Evolutionary conservation across 2,888 invertebrate species (phyloP), one percentile per base, ranked within the genome.

Genomic region (Dastarcus helophoroides): DNA sequence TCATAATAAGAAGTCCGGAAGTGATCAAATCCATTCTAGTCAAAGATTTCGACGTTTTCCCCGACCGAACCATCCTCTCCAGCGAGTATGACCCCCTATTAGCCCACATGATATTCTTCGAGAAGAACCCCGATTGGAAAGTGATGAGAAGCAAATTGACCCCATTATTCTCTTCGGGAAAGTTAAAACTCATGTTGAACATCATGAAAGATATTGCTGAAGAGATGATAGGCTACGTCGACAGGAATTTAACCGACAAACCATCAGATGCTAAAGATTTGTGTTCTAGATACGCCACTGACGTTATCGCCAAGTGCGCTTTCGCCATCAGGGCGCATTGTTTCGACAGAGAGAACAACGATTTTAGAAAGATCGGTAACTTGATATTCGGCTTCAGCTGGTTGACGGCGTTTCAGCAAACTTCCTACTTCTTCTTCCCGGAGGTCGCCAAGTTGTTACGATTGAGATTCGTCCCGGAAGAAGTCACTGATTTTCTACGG

Each of bases 131-230:
- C 0, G 58, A 61, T 2, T 74, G 73, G 73, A 68, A 63, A 42
- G 53, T 53, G 17, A 44, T 69, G 9, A 54, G 73, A 13, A 43
- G 58, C 1, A 68, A 68, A 38, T 48, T 72, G 15, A 63, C 68
- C 0, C 70, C 71, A 0, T 63, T 66, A 1, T 65, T 73, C 43
- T 67, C 70, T 1, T 60, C 64, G 2, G 68, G 67, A 11, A 73
- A 71, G 47, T 51, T 73, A 32, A 70, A 64, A 44, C 52, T 48
- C 22, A 69, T 71, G 69, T 58, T 66, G 14, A 58, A 58, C 0
- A 44, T 65, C n/a, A 60, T 68, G 37, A 40, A 57, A n/a, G 53
- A 59, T 11, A 58, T 57, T 21, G 55, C 58, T 2, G 34, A 47
- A 15, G 44, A 52, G 17, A 43, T 62, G 22, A 40, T 40, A 4